A percentile compares a stretch with the other conserved stretches of the same genome.
Evolutionary conservation across 1,140 invertebrate species (phyloP).

Genomic region (Eufriesea mexicana): DNA sequence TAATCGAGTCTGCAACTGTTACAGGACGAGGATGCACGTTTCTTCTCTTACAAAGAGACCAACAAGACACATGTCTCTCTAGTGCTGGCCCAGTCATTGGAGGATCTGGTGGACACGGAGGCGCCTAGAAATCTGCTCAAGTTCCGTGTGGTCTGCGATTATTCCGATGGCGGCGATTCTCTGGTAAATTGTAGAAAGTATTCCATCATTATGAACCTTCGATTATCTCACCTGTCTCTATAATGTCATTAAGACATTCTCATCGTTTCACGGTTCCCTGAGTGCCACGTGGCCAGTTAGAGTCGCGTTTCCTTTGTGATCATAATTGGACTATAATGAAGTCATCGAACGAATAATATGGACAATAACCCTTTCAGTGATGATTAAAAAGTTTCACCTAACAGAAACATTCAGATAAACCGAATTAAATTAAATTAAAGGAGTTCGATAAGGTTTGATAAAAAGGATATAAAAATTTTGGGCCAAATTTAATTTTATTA

Average conservation of each 20-base stretch:
- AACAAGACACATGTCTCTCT: slow-evolving; percentile 89
- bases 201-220: background rate
- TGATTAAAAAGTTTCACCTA: too few species aligned
- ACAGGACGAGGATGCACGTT: slow-evolving; percentile 86
- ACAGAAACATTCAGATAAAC: too few species aligned
- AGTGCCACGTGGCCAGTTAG: background rate
- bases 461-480: too few species aligned
- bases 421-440: too few species aligned
- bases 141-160: slow-evolving; percentile 87
- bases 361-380: too few species aligned
- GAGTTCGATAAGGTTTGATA: too few species aligned
- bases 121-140: slow-evolving; percentile 91
- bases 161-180: slow-evolving; percentile 76
- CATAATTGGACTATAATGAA: background rate
- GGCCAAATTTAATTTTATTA: too few species aligned
- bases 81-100: slow-evolving; percentile 88
- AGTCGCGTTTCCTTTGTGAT: background rate
- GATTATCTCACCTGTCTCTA: too few species aligned
- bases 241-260: background rate
- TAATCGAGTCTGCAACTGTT: slow-evolving; percentile 55
- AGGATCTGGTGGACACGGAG: slow-evolving; percentile 90
- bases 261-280: background rate
- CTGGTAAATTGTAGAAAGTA: slow-evolving; percentile 72
- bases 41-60: slow-evolving; percentile 87
- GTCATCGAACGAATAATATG: background rate